Conservation (phyloP, 2,113 vertebrate species). For the Apistogramma diplotaenia region DNA sequence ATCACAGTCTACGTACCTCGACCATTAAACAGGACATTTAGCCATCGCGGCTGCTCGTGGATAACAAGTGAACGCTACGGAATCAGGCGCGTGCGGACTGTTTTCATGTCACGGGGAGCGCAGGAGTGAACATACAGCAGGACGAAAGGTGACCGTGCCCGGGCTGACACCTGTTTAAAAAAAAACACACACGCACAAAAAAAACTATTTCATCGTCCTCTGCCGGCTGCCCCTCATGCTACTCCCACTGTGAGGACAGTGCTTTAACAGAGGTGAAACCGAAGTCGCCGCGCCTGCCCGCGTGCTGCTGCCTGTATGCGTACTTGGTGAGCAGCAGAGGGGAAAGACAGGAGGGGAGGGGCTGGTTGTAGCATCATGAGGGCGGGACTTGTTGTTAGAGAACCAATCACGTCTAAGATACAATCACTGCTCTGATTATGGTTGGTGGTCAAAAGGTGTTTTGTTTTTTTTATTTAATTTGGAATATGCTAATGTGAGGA, state of each 20-base stretch:
- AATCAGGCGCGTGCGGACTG: slow-evolving; percentile 27
- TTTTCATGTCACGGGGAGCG: slow-evolving; percentile 41
- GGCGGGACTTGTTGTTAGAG: slow-evolving; percentile 17
- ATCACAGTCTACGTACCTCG: slow-evolving; percentile 50
- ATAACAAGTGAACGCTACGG: slow-evolving; percentile 28
- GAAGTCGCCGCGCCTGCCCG: slow-evolving; percentile 15
- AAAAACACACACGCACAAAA: background rate
- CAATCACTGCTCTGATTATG: background rate
- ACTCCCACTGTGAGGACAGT: background rate
- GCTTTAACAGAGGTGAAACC: slow-evolving; percentile 3
- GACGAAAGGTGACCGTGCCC: slow-evolving; percentile 30
- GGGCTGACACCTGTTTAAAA: slow-evolving; percentile 26
- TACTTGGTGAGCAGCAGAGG: slow-evolving; percentile 41
- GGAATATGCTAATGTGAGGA: background rate
- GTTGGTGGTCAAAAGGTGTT: background rate
- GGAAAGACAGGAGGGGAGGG: slow-evolving; percentile 21
- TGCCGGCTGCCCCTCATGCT: background rate
- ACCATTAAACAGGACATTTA: slow-evolving; percentile 68
- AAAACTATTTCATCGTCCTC: background rate
- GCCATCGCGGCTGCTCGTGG: slow-evolving; percentile 50
- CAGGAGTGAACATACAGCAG: slow-evolving; percentile 19
- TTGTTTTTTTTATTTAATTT: no score
- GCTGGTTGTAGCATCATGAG: background rate
- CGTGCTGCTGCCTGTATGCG: background rate
- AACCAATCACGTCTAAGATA: slow-evolving; percentile 34